Evolutionary conservation across 2,888 invertebrate genomes (phyloP), one percentile per base, ranked within the genome.

Genomic region (Gastrophysa polygoni): DNA sequence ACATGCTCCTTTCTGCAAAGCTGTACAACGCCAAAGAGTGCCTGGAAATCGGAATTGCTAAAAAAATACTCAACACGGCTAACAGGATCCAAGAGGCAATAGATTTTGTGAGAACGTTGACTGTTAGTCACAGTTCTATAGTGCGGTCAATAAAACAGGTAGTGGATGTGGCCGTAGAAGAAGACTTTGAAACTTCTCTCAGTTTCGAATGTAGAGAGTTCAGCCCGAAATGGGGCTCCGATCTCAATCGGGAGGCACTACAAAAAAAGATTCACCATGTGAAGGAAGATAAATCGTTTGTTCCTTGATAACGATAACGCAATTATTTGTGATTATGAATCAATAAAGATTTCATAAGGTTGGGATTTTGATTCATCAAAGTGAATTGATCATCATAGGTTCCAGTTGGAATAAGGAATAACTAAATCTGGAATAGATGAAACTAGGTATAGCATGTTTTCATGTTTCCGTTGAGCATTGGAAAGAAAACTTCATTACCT

Each of bases 1-100:
- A 78, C 57, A 59, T 79, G 17, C 67, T 80, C 0, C 59, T 79
- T 17, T 74, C 76, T 2, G 64, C 75, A 2, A 73, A 71, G 64
- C 67, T 79, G 16, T 66, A 78, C 32, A 66, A 60, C 14, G 77
- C 77, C n/a, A 61, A 73, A 32, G 77, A 77, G 57, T 77, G 76
- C 60, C 16, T 78, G 4, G 57, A 68, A 5, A 57, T 75, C 10
- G 77, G 76, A 8, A 62, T 80, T 47, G 78, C 73, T 10, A 71
- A 74, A 32, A 63, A 67, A 47, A 64, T 77, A 10, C 64, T 79
- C 3, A 60, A 72, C 14, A 59, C 70, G 18, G 54, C 59, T 24
- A 65, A 68, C 16, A 64, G 59, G 46, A 21, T 75, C n/a, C 64
- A 67, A 17, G 70, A 74, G 64, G 66, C 75, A 4, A 16, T 75